Evolutionary conservation across 2,113 vertebrate genomes (phyloP).

Genomic region (Agapornis roseicollis): DNA sequence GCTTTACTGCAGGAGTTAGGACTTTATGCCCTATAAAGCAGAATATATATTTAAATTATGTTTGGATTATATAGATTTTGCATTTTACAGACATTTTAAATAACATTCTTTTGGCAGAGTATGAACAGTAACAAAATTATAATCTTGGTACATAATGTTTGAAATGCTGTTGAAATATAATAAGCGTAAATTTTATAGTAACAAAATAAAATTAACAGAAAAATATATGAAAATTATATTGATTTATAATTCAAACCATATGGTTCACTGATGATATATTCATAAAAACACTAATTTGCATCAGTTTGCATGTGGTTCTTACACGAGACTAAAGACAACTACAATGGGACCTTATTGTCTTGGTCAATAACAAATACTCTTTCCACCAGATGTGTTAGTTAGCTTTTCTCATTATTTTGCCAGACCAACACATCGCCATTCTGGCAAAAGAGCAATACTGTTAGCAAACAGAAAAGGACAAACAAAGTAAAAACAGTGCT

Average conservation of each 20-base stretch:
- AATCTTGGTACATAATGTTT: background rate
- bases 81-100: background rate
- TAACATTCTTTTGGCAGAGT: background rate
- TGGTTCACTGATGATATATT: background rate
- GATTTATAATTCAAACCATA: background rate
- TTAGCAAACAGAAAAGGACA: background rate
- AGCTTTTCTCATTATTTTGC: background rate
- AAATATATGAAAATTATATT: background rate
- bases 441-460: background rate
- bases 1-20: background rate
- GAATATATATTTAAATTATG: background rate
- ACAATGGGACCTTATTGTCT: background rate
- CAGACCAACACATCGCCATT: background rate
- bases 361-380: background rate
- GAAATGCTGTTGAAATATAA: background rate
- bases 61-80: background rate
- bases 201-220: background rate
- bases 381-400: background rate
- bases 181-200: background rate
- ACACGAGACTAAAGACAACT: rapidly evolving
- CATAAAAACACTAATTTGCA: background rate
- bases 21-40: background rate
- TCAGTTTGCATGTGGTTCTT: background rate
- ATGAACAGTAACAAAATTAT: background rate
- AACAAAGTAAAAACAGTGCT: background rate